Evolutionary conservation across 2,888 invertebrate species (phyloP), one percentile per base, ranked within the genome.

Genomic region (Sesia bembeciformis): DNA sequence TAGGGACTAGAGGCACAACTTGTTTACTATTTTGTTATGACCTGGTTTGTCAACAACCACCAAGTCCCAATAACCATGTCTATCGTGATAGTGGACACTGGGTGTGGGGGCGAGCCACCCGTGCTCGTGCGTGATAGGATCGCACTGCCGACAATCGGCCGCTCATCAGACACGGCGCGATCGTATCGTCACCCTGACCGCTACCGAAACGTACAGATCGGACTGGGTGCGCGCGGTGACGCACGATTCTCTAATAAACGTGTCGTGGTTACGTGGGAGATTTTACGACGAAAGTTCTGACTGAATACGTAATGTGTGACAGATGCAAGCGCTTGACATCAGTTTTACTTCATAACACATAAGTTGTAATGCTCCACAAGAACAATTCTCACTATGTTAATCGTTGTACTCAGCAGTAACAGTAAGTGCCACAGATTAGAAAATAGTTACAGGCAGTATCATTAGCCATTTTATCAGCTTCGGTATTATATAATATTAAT

Each of bases 221-320:
- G 55, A 49, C 55, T 46, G 53, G 58, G 57, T 54, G 54, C 50
- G 39, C 50, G 41, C 42, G 23, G 42, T 58, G 54, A 59, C 72
- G 70, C 84, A 85, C 85, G 87, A 85, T 74, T 84, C 76, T 72
- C 72, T 65, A 78, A 85, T 84, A 84, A 86, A 84, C 77, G 74
- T 50, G 46, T 46, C 46, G 38, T 40, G 40, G 38, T 38, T n/a
- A 5, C 38, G 51, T 51, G 51, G 38, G 40, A 51, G 51, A 51
- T 51, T 51, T 51, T 40, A 51, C 38, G 53, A n/a, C 39, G 40
- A 53, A 39, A 6, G 8, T 23, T 23, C 41, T 38, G 7, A 5
- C 49, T 53, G 49, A 49, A 53, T 40, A 40, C 49, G 4, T 49
- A 40, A 53, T 46, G 40, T 40, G 40, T 8, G 39, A 49, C 7